A percentile compares a stretch with the other conserved stretches of the same genome.
These are phyloP conservation scores for Hydriomena furcata DNA, from an alignment of 2,888 invertebrate genomes.

Conservation along the genomic window DNA sequence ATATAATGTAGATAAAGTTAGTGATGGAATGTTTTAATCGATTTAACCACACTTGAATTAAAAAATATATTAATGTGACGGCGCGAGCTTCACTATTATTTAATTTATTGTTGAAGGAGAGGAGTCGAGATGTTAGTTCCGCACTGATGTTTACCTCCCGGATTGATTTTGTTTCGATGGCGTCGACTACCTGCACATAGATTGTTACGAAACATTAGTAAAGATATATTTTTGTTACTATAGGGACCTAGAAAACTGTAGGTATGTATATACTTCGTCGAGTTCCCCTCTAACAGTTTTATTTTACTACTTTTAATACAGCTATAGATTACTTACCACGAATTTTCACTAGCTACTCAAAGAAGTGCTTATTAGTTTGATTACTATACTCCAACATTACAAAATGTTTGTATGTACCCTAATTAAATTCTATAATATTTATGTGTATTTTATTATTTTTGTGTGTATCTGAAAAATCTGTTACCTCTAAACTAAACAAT, in stretches of 20 bases:
- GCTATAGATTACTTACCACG: conserved; percentile 60
- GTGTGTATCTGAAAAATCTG: too few species aligned
- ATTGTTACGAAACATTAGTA: conserved; percentile 32
- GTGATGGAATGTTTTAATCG: conserved; percentile 75
- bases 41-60: conserved; percentile 46
- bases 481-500: too few species aligned
- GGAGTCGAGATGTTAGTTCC: conserved; percentile 29
- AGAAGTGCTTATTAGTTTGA: conserved; percentile 80
- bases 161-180: conserved; percentile 25
- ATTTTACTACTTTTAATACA: conserved; percentile 47
- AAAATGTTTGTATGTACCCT: conserved; percentile 83
- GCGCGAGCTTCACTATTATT: conserved; percentile 23
- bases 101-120: conserved; percentile 38
- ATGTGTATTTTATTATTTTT: conserved; percentile 57
- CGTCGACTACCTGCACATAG: conserved; percentile 23
- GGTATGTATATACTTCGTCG: conserved; percentile 37
- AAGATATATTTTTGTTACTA: conserved; percentile 42
- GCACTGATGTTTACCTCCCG: conserved; percentile 31
- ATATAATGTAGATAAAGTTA: conserved; percentile 69
- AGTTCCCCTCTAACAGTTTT: conserved; percentile 66
- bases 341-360: conserved; percentile 73
- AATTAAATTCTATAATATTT: conserved; percentile 82
- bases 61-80: conserved; percentile 29
- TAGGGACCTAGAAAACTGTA: conserved; percentile 37
- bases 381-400: conserved; percentile 81